Base-by-base conservation (phyloP, 1,140 invertebrate genomes). In the Amyelois transitella region DNA sequence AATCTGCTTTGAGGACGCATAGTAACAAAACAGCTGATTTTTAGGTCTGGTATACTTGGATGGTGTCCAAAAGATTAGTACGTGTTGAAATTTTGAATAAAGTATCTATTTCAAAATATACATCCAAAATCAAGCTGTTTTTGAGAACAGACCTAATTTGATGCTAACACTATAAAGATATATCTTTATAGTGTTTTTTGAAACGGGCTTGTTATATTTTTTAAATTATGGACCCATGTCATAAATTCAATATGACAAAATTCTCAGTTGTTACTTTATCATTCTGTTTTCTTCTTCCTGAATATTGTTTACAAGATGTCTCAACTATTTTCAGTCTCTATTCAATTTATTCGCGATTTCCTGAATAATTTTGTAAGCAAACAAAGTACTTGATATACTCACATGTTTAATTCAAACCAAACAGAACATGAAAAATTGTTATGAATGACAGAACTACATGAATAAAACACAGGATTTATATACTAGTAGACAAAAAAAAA, bases 21-120 rank as follows among this genome's bases (percentile, higher is more conserved):
- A 62, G 62, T 51, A 64, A 68, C 62, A n/a, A 8, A 64, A 62
- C 58, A 68, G 61, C 61, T 60, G 58, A 61, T 62, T 54, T 55
- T 19, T 38, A 51, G 44, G 18, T 44, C 43, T 50, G 48, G 43
- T 64, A 57, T 51, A 28, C 28, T 62, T 66, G 64, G 64, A 66
- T 44, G 22, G 17, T n/a, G 12, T 62, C 64, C 64, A 66, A 60
- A 51, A 8, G 32, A 38, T 14, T 14, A 6, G n/a, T 14, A 38
- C 5, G n/a, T 14, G 32, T 38, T 38, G n/a, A 12, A 14, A 14
- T 38, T 38, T 38, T 14, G 5, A 38, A 4, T 38, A 14, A 3
- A 14, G 17, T 38, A n/a, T 38, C n/a, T n/a, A n/a, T n/a, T n/a
- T n/a, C n/a, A n/a, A n/a, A n/a, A n/a, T n/a, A n/a, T n/a, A n/a